Evolutionary conservation across 2,797 vertebrate genomes (phyloP), one percentile per base, ranked within the genome.

Genomic region (Hydrolagus colliei): DNA sequence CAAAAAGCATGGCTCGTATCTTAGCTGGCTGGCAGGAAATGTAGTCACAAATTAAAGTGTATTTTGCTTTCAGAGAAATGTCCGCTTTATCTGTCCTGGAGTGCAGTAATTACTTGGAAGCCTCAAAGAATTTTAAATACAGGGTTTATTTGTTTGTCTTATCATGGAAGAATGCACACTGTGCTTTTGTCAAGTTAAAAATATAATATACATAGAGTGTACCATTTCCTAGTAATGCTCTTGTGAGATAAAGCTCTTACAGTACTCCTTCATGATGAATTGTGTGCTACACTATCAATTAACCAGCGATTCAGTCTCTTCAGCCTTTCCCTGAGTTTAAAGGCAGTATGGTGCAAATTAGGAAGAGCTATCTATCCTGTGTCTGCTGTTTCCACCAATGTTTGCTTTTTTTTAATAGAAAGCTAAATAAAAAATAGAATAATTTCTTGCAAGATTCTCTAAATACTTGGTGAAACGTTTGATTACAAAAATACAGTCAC

Each of bases 41-140:
- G 13, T 22, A 27, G 12, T 62, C 61, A 22, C 41, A 61, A n/a
- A 77, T 77, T 18, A 77, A 59, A 52, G 52, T 77, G 75, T n/a
- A 59, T 22, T 65, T 79, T 63, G 65, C 61, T 8, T 18, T 52
- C 14, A 7, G 77, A 65, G 14, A 27, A 79, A 79, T 65, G 22
- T 79, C 22, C 27, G n/a, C 61, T 61, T 80, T 63, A 65, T 67
- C 35, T 32, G 62, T 63, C 78, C 78, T 35, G 78, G 63, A 65
- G 22, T 9, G 14, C 62, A 67, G 62, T 27, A 9, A 1, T 65
- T 62, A 80, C 16, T 80, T 67, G 62, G 22, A 63, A 65, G 32
- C 75, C 62, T 35, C 22, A 80, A 14, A 80, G 27, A 67, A 67
- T 80, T 35, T 80, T 80, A 67, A 65, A 16, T 80, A 18, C 22